These are phyloP conservation scores for Bufo bufo DNA, from an alignment of 2,113 vertebrate genomes.

Conservation along the genomic window DNA sequence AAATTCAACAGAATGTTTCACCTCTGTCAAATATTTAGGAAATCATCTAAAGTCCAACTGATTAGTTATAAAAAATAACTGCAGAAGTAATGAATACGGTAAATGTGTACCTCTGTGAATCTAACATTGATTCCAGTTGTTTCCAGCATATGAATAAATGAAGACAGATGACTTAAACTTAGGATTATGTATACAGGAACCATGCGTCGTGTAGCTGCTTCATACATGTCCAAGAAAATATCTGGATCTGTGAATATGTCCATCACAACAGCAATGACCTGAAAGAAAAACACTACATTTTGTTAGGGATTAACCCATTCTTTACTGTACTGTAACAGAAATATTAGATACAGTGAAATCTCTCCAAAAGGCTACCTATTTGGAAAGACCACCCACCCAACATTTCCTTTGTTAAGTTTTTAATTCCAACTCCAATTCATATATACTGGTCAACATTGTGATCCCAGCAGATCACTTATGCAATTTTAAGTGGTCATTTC, in stretches of 20 bases:
- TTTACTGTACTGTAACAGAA: too few species aligned
- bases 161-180: conserved; percentile 65
- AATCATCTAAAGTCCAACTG: neutral
- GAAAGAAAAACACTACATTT: conserved; percentile 13
- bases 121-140: conserved; percentile 65
- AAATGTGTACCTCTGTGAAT: conserved; percentile 64
- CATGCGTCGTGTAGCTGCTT: conserved; percentile 69
- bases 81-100: neutral
- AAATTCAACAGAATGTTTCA: neutral
- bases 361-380: too few species aligned
- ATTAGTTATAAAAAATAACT: neutral
- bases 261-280: conserved; percentile 86
- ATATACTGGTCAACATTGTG: too few species aligned
- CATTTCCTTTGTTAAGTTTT: too few species aligned
- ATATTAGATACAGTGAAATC: too few species aligned
- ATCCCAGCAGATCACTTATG: too few species aligned
- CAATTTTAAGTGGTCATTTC: too few species aligned
- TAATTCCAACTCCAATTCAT: too few species aligned
- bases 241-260: conserved; percentile 81
- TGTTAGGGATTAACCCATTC: neutral
- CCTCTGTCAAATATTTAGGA: neutral
- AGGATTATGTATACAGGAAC: conserved; percentile 85
- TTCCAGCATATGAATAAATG: conserved; percentile 67
- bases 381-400: too few species aligned
- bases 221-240: conserved; percentile 78